Conservation (phyloP, 2,888 invertebrate species). For the Stenolophus ochropezus region DNA sequence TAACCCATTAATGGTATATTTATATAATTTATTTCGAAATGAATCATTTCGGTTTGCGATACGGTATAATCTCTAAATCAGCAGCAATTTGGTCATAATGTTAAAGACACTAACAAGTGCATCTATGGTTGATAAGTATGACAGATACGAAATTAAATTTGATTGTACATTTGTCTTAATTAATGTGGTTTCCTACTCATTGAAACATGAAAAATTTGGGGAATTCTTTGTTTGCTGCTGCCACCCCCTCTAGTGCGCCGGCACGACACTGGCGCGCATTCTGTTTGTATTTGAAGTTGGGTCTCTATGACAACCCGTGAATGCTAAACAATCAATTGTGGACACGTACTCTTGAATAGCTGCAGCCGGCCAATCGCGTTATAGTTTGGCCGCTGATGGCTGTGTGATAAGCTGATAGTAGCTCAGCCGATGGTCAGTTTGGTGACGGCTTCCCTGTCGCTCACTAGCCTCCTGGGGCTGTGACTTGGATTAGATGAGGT, state of each 20-base stretch:
- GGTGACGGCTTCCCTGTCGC: slow-evolving; percentile 65
- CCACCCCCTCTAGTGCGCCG: not conserved
- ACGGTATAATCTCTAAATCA: too few species aligned
- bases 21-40: too few species aligned
- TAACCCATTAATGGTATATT: too few species aligned
- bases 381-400: slow-evolving; percentile 68
- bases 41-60: too few species aligned
- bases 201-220: too few species aligned
- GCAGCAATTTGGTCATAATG: too few species aligned
- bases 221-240: not conserved
- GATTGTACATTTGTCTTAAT: too few species aligned
- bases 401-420: slow-evolving; percentile 70
- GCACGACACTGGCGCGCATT: slow-evolving; percentile 39
- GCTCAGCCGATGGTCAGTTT: slow-evolving; percentile 71
- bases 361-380: slow-evolving; percentile 68
- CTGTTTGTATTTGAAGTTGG: slow-evolving; percentile 70
- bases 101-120: too few species aligned
- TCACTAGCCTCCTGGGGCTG: slow-evolving; percentile 10
- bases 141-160: too few species aligned
- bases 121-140: too few species aligned
- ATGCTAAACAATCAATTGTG: slow-evolving; percentile 71
- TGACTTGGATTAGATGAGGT: not conserved
- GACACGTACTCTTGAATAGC: slow-evolving; percentile 70
- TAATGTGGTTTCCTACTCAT: too few species aligned
- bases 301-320: slow-evolving; percentile 69